Conservation (phyloP, 2,113 vertebrate genomes). For the Madoqua kirkii region DNA sequence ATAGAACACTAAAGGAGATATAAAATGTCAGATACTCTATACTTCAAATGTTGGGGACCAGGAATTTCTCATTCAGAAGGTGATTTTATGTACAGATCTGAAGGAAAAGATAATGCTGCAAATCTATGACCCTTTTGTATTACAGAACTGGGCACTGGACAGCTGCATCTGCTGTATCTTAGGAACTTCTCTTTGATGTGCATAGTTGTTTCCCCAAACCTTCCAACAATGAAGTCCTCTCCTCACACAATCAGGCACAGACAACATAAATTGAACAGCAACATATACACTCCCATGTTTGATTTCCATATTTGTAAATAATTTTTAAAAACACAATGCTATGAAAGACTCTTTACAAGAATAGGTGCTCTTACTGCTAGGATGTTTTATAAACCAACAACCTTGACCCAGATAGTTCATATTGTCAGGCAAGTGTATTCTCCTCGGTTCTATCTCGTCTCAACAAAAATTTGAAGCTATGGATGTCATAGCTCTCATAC, state of each 20-base stretch:
- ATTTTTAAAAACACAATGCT: neutral
- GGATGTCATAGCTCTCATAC: neutral
- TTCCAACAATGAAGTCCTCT: neutral
- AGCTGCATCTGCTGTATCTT: neutral
- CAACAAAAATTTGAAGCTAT: neutral
- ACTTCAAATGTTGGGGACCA: neutral
- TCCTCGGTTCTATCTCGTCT: fast-evolving
- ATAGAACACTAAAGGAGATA: neutral
- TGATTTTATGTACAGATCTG: neutral
- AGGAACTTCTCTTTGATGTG: neutral
- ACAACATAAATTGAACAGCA: neutral
- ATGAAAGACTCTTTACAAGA: neutral
- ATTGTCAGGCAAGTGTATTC: neutral
- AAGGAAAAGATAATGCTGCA: neutral
- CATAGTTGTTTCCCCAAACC: neutral
- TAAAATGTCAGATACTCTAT: neutral
- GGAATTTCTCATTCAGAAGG: neutral
- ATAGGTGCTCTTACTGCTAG: neutral
- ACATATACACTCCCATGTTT: neutral
- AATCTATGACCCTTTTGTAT: neutral
- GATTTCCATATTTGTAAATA: neutral
- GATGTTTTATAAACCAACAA: neutral
- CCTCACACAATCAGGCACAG: neutral
- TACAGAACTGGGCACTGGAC: neutral
- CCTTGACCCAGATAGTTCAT: neutral